phyloP scores from a whole-genome alignment of 2,888 invertebrate genomes.

The Trachelus stipa region DNA sequence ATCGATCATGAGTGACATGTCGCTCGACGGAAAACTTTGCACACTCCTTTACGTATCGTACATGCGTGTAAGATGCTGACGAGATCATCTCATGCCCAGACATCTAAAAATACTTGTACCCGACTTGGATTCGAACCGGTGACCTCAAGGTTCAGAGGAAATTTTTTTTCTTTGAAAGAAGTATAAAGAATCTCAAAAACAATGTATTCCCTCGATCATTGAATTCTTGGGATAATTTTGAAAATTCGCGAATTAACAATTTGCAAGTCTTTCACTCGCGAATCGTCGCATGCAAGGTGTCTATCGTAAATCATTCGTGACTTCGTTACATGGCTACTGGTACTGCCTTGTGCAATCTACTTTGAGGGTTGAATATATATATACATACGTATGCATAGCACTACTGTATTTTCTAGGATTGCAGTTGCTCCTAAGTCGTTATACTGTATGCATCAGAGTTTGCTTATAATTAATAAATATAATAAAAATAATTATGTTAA shows the following conservation, averaged over 20 bases:
- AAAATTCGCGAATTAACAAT: not conserved
- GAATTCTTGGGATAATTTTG: not conserved
- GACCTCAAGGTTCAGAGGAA: not conserved
- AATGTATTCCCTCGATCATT: not conserved
- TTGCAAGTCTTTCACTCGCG: not conserved
- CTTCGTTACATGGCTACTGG: not conserved
- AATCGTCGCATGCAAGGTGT: not conserved
- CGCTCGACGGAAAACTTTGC: not conserved
- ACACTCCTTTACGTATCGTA: not conserved
- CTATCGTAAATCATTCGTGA: not conserved
- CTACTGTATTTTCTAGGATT: not conserved
- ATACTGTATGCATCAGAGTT: not conserved
- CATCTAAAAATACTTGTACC: constrained; percentile 5
- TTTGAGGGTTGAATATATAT: not conserved
- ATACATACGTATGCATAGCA: not conserved
- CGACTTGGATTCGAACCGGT: constrained; percentile 1
- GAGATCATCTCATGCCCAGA: not conserved
- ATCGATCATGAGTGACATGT: not conserved
- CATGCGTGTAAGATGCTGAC: not conserved
- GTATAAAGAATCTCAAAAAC: not conserved
- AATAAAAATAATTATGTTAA: not conserved
- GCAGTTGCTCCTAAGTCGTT: not conserved
- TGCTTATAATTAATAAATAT: not conserved
- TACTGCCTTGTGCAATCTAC: not conserved
- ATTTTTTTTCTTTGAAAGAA: not conserved